These are phyloP conservation scores for Chymomyza procnemis DNA, from an alignment of 2,888 invertebrate genomes.

Conservation along the genomic window DNA sequence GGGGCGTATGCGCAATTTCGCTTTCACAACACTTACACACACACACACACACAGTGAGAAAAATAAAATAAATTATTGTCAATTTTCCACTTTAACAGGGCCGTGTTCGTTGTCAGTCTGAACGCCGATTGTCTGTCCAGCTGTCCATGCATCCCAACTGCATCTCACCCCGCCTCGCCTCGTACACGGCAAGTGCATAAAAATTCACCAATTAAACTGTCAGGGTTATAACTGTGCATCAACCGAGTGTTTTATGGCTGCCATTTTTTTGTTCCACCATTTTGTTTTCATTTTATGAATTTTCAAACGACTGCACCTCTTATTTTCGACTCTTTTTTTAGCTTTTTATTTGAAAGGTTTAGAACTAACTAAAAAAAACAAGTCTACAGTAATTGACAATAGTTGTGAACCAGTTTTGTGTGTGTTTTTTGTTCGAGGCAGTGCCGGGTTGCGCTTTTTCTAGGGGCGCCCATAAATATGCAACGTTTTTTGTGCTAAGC, in stretches of 20 bases:
- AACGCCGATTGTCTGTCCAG: neutral
- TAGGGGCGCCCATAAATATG: slow-evolving; percentile 56
- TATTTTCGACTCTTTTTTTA: slow-evolving; percentile 36
- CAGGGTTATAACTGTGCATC: slow-evolving; percentile 71
- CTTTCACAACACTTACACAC: slow-evolving; percentile 22
- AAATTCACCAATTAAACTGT: slow-evolving; percentile 76
- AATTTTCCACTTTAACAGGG: slow-evolving; percentile 67
- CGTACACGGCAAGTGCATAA: slow-evolving; percentile 53
- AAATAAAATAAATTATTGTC: slow-evolving; percentile 74
- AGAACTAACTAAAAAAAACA: neutral
- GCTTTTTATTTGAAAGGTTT: slow-evolving; percentile 3
- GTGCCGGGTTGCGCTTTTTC: neutral
- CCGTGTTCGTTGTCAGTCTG: neutral
- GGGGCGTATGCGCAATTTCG: slow-evolving; percentile 41
- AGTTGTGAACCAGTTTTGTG: slow-evolving; percentile 7
- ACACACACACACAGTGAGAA: slow-evolving; percentile 8
- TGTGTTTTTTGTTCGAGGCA: neutral
- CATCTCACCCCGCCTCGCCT: neutral
- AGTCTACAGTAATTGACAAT: neutral
- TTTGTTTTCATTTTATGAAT: slow-evolving; percentile 27
- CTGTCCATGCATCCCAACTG: slow-evolving; percentile 2
- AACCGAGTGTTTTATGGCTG: slow-evolving; percentile 70
- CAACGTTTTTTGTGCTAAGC: slow-evolving; percentile 20
- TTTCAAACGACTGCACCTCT: slow-evolving; percentile 32
- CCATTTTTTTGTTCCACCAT: slow-evolving; percentile 31